Evolutionary conservation across 1,140 invertebrate species (phyloP).

Genomic region (Drosophila burlai): DNA sequence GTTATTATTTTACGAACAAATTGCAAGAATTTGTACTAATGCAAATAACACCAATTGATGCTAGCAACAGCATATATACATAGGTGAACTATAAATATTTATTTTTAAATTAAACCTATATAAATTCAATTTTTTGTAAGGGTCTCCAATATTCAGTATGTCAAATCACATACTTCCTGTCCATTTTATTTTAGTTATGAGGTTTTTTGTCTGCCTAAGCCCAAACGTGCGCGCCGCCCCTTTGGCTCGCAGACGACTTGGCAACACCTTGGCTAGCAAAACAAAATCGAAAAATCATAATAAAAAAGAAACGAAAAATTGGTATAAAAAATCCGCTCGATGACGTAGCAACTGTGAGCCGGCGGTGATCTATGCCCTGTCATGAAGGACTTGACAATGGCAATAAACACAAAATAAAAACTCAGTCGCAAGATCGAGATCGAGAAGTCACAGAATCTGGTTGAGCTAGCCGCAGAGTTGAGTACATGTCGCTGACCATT

Average conservation of each 20-base stretch:
- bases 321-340: constrained; percentile 10
- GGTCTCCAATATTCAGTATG: constrained; percentile 19
- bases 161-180: neutral
- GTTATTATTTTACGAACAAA: no score
- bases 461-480: neutral
- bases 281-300: constrained; percentile 26
- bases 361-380: constrained; percentile 48
- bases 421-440: neutral
- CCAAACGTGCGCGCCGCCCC: constrained; percentile 36
- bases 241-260: constrained; percentile 64
- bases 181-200: constrained; percentile 8
- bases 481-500: constrained; percentile 43
- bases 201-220: constrained; percentile 39
- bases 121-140: constrained; percentile 8
- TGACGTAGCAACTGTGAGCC: constrained; percentile 66
- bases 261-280: constrained; percentile 69
- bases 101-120: no score
- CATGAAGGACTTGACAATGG: constrained; percentile 62
- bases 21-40: no score
- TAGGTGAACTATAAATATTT: no score
- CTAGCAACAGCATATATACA: neutral
- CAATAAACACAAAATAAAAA: constrained; percentile 16
- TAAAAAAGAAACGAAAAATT: constrained; percentile 19
- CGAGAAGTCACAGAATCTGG: constrained; percentile 19
- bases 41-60: no score